Evolutionary conservation across 2,113 vertebrate species (phyloP), one percentile per base, ranked within the genome.

Genomic region (Eolophus roseicapilla): DNA sequence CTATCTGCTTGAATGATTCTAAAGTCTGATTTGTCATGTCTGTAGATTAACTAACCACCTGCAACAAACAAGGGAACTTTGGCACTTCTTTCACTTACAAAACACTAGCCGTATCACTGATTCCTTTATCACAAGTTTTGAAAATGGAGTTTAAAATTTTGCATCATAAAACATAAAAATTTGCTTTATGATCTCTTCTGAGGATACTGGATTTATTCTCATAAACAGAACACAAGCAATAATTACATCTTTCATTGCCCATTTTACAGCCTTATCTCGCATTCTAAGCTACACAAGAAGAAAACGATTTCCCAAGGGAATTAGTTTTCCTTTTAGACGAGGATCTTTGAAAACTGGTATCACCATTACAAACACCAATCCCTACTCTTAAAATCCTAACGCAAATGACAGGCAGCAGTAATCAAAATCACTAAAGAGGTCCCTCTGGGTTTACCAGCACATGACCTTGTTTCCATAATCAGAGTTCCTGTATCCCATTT

Each of bases 341-440:
- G 33, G 41, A 93, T 67, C n/a, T 85, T 78, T 91, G 89, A 96
- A 96, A 97, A 96, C 6, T 81, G 52, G 46, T 91, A 91, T 94
- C 80, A n/a, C 50, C 55, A 50, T 60, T 80, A 80, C 7, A 18
- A 91, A 95, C 67, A 82, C 74, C 83, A 88, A 75, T 71, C 83
- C 73, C 53, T 82, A 27, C 81, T 94, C 95, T 95, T 89, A 95
- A 94, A 96, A 94, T 73, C 74, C 65, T 90, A 81, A 84, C 0
- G 0, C 89, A 93, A 94, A 89, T 90, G 80, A 95, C 92, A 96
- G 74, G 71, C 86, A 91, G 85, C 77, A 78, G 74, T 82, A 91
- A 93, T 93, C 90, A 80, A 89, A 92, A 97, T 73, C 91, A 93
- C 74, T 95, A 37, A 65, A 92, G 86, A 83, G 25, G 28, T 95